A percentile compares a stretch with the other conserved stretches of the same genome.
These are phyloP conservation scores for Lacanobia wlatinum DNA, from an alignment of 2,888 invertebrate genomes.

Conservation along the genomic window DNA sequence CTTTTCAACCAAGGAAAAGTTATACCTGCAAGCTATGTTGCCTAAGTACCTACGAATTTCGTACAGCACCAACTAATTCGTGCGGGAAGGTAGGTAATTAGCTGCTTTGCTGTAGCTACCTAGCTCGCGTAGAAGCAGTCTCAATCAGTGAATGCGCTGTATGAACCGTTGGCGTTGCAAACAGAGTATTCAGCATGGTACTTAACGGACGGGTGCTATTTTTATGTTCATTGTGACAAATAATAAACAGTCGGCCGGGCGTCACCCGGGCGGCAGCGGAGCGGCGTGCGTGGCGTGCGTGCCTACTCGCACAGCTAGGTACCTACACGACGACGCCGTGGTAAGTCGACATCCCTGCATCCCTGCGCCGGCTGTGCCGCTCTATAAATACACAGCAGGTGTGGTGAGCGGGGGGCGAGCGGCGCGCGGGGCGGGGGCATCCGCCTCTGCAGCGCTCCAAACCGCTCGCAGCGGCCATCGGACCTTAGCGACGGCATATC, in stretches of 20 bases:
- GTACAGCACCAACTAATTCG: constrained; percentile 32
- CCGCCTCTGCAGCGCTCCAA: constrained; percentile 89
- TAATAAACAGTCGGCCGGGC: constrained; percentile 79
- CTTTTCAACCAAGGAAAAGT: constrained; percentile 23
- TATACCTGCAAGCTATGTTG: background rate
- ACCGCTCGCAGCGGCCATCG: constrained; percentile 90
- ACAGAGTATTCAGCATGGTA: constrained; percentile 67
- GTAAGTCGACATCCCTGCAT: constrained; percentile 87
- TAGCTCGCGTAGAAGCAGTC: constrained; percentile 29
- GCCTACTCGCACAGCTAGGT: constrained; percentile 73
- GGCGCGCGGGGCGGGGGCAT: constrained; percentile 84
- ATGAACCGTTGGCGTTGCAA: constrained; percentile 63
- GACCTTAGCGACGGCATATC: constrained; percentile 91
- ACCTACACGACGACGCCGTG: constrained; percentile 81
- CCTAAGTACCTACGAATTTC: constrained; percentile 2
- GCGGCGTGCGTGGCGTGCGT: constrained; percentile 70
- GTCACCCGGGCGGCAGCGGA: constrained; percentile 75
- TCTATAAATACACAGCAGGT: constrained; percentile 91
- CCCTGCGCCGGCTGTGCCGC: constrained; percentile 84
- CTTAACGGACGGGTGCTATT: constrained; percentile 80
- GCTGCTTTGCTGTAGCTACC: constrained; percentile 7
- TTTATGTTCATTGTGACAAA: constrained; percentile 85
- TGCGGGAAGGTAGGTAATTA: constrained; percentile 46
- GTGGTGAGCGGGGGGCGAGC: constrained; percentile 81
- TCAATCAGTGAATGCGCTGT: constrained; percentile 51